A percentile compares a stretch with the other conserved stretches of the same genome.
phyloP scores from a whole-genome alignment of 2,113 vertebrate genomes.

The Microcebus murinus region DNA sequence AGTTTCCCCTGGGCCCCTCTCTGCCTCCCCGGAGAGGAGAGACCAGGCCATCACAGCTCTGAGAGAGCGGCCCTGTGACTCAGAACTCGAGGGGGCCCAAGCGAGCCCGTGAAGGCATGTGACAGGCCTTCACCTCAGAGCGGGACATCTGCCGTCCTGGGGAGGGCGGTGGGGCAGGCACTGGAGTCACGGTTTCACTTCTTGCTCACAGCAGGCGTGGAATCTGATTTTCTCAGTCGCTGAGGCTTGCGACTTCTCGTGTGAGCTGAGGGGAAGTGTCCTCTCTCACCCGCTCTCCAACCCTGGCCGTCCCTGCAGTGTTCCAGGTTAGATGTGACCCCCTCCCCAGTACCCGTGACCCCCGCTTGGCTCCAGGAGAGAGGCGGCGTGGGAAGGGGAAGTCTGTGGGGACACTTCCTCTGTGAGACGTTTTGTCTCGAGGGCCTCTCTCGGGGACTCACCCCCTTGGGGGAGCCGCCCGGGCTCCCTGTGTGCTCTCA shows the following conservation, averaged over 20 bases:
- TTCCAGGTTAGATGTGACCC: not conserved
- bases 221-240: not conserved
- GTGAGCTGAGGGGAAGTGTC: not conserved
- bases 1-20: not conserved
- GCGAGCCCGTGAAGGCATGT: not conserved
- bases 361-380: not conserved
- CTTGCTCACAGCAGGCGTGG: not conserved
- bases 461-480: not conserved
- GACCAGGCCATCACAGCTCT: not conserved
- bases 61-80: not conserved
- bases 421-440: not conserved
- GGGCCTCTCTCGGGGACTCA: not conserved
- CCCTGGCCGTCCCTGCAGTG: not conserved
- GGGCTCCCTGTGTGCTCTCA: not conserved
- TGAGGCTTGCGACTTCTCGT: not conserved
- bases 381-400: not conserved
- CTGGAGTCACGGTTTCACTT: constrained; percentile 23
- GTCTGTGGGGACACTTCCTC: constrained; percentile 33
- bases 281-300: not conserved
- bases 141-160: not conserved
- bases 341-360: not conserved
- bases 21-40: not conserved
- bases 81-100: not conserved
- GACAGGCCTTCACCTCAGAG: not conserved
- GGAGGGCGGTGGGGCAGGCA: not conserved